Evolutionary conservation across 2,888 invertebrate species (phyloP), one percentile per base, ranked within the genome.

Genomic region (Conomelus anceps): DNA sequence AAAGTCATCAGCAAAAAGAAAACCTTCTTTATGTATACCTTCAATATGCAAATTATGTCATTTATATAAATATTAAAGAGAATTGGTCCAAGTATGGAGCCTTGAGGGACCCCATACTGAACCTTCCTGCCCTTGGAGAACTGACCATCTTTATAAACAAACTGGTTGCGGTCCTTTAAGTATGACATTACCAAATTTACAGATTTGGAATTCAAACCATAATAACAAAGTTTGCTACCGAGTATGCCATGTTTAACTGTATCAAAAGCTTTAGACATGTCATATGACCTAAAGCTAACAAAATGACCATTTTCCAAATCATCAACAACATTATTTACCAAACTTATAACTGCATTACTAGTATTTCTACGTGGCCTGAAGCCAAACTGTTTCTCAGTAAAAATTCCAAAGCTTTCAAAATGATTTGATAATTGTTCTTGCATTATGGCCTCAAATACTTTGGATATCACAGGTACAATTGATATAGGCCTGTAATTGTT

Each of bases 181-280:
- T 86, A 86, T 22, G 86, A 86, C 22, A 22, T 86, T n/a, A 86
- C 11, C n/a, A 86, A 22, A 86, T 22, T 86, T 1, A 86, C 86
- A n/a, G 86, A 86, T n/a, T 22, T 22, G 4, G 86, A 22, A 86
- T 22, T 86, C 4, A 13, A 86, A 23, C 86, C 86, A 86, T 86
- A 86, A 22, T 86, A 22, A 86, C 22, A 22, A n/a, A 22, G 22
- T 86, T 86, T 86, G 24, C 86, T 86, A 86, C 86, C 22, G 22
- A 86, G 86, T 86, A 86, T 86, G 86, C 86, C 22, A 86, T 86
- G 22, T 22, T 86, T 13, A 22, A 22, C 6, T 86, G 22, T 86
- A 86, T 86, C 87, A 26, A 87, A 87, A 24, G 86, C 86, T 86
- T 86, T 86, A 86, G 86, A 86, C 86, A 86, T 86, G 26, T 26